Conservation (phyloP, 2,113 vertebrate species). For the Lasiurus borealis region DNA sequence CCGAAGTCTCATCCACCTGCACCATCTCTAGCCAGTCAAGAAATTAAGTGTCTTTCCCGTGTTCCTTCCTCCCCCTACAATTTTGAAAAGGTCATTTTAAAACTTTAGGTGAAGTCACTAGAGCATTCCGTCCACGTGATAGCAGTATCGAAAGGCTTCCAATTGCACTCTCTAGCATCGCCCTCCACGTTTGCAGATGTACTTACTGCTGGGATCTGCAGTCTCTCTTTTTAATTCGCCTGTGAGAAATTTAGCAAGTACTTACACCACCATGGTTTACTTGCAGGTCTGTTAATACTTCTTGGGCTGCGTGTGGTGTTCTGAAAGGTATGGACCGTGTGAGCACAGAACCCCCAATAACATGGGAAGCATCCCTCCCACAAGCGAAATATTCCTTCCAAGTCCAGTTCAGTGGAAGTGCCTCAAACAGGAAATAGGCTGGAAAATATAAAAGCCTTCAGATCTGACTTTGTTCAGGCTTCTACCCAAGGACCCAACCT, state of each 20-base stretch:
- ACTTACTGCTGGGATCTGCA: neutral
- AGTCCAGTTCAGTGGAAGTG: neutral
- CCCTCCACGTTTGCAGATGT: neutral
- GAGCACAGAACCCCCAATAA: neutral
- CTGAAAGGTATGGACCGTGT: neutral
- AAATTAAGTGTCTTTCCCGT: conserved; percentile 11
- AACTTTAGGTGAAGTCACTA: neutral
- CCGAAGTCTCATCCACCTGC: neutral
- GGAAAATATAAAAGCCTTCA: neutral
- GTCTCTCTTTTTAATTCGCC: neutral
- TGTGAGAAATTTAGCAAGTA: neutral
- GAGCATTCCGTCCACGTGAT: neutral
- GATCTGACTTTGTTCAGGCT: neutral
- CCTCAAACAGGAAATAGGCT: neutral
- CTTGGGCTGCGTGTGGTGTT: neutral
- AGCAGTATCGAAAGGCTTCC: neutral
- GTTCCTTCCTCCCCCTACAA: neutral
- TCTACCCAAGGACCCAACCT: neutral
- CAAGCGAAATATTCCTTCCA: neutral
- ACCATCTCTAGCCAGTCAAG: neutral
- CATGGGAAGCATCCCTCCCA: neutral
- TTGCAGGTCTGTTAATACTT: neutral
- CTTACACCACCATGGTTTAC: neutral
- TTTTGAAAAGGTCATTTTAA: neutral
- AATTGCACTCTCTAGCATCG: no score